These are phyloP conservation scores for Cnemophilus loriae DNA, from an alignment of 2,113 vertebrate species.

Conservation along the genomic window DNA sequence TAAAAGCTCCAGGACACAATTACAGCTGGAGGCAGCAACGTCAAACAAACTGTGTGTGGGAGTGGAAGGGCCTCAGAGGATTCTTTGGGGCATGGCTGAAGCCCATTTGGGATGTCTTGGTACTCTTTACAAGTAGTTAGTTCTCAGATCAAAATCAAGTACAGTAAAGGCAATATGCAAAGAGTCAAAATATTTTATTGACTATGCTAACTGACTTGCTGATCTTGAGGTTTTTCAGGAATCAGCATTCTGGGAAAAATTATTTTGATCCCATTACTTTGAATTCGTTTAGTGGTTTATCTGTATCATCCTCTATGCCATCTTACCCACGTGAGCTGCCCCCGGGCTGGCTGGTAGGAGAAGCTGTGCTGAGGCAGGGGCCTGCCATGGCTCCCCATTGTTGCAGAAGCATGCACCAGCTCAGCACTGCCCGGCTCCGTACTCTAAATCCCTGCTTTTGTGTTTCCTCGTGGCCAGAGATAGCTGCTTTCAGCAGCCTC, in stretches of 20 bases:
- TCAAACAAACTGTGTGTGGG: not conserved
- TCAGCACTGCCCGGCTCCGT: constrained; percentile 25
- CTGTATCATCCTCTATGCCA: not conserved
- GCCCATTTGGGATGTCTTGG: not conserved
- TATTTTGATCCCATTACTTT: not conserved
- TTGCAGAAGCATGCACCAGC: constrained; percentile 34
- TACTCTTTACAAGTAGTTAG: not conserved
- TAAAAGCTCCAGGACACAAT: not conserved
- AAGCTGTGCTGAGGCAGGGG: not conserved
- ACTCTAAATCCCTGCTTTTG: constrained; percentile 60
- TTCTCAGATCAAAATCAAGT: not conserved
- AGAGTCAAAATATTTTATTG: not conserved
- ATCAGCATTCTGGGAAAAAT: not conserved
- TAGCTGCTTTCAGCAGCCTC: constrained; percentile 36
- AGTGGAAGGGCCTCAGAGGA: not conserved
- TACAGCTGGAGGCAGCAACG: not conserved
- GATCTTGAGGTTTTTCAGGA: not conserved
- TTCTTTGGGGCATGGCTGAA: not conserved
- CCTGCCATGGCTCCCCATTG: not conserved
- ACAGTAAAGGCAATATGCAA: not conserved
- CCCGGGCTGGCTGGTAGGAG: fast-evolving
- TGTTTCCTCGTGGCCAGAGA: not conserved
- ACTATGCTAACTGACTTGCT: not conserved
- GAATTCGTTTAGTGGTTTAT: not conserved
- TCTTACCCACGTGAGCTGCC: fast-evolving